Evolutionary conservation across 2,113 vertebrate genomes (phyloP).

Genomic region (Cathartes aura): DNA sequence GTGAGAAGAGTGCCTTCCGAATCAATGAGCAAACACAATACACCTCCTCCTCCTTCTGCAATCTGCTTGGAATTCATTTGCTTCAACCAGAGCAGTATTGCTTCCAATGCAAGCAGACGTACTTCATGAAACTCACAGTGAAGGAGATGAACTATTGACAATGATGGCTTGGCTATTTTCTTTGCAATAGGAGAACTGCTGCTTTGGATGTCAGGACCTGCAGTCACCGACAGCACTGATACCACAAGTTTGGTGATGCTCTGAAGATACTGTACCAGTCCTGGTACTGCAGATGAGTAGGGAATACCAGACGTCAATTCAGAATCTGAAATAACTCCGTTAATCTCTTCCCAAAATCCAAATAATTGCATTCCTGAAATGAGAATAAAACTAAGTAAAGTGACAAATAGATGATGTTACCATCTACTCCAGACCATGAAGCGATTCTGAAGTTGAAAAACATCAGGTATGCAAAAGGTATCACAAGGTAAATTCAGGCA

Average conservation of each 20-base stretch:
- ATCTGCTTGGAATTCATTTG: not conserved
- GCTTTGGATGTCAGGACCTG: constrained; percentile 2
- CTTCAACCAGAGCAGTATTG: constrained; percentile 75
- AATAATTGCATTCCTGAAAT: constrained; percentile 75
- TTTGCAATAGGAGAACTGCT: constrained; percentile 14
- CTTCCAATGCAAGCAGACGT: constrained; percentile 80
- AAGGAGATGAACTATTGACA: constrained; percentile 75
- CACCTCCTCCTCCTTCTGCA: not conserved
- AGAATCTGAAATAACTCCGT: constrained; percentile 77
- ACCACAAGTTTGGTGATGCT: constrained; percentile 84
- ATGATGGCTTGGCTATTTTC: not conserved
- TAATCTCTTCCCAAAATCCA: constrained; percentile 78
- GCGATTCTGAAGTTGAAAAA: not conserved
- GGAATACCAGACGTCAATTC: constrained; percentile 75
- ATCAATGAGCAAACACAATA: constrained; percentile 59
- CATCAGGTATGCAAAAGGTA: not conserved
- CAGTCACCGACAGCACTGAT: constrained; percentile 50
- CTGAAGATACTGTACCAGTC: constrained; percentile 87
- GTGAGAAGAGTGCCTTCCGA: constrained; percentile 76
- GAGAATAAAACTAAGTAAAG: not conserved
- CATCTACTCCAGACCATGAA: not conserved
- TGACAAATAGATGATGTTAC: not conserved
- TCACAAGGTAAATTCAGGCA: not conserved
- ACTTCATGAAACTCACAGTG: constrained; percentile 85
- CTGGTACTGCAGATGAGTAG: constrained; percentile 72